Evolutionary conservation across 2,113 vertebrate genomes (phyloP).

Genomic region (Menura novaehollandiae): DNA sequence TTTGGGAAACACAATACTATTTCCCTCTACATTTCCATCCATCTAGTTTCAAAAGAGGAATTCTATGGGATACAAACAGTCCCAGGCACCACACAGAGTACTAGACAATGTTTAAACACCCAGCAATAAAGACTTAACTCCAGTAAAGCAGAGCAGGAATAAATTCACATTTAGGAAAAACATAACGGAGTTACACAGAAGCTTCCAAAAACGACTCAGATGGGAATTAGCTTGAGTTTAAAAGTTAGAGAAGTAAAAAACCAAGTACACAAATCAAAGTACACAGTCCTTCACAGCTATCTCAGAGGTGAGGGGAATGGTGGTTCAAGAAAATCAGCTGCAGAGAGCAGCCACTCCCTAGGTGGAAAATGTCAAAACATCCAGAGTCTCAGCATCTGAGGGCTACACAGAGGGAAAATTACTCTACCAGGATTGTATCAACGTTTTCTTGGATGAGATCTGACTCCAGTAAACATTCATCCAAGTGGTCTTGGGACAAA

Average conservation of each 20-base stretch:
- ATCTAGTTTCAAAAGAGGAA: not conserved
- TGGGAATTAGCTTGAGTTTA: not conserved
- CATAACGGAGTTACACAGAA: not conserved
- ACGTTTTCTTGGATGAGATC: conserved; percentile 86
- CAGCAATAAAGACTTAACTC: not conserved
- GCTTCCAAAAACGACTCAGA: not conserved
- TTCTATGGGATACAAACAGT: not conserved
- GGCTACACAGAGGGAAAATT: not conserved
- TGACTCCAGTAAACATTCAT: conserved; percentile 85
- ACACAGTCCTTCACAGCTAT: conserved; percentile 7
- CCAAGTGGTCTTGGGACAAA: conserved; percentile 82
- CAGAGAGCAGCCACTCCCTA: not conserved
- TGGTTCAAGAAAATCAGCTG: not conserved
- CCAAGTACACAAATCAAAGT: not conserved
- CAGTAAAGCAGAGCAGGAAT: not conserved
- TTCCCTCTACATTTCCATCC: not conserved
- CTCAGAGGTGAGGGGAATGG: not conserved
- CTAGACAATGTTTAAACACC: not conserved
- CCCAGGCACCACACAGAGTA: not conserved
- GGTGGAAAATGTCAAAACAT: not conserved
- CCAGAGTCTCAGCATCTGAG: not conserved
- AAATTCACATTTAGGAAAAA: not conserved
- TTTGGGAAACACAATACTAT: not conserved
- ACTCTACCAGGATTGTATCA: conserved; percentile 84
- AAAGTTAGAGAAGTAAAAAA: conserved; percentile 20